phyloP scores from a whole-genome alignment of 2,113 vertebrate species.

The Laterallus jamaicensis region DNA sequence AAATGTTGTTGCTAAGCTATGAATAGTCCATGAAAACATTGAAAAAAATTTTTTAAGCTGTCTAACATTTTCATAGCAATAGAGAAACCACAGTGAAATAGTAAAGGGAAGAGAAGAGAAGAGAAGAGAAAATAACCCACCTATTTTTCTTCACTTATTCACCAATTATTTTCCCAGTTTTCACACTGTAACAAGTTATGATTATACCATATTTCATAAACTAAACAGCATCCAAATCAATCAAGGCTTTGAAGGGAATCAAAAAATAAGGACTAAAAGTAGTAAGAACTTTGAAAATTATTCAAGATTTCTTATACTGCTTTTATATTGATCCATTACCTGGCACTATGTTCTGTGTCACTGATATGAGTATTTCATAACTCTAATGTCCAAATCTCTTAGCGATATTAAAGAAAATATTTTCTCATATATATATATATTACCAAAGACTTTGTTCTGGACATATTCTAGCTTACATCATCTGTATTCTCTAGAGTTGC shows the following conservation, averaged over 20 bases:
- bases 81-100: background rate
- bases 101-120: background rate
- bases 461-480: background rate
- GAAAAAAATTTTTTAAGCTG: slow-evolving; percentile 3
- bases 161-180: background rate
- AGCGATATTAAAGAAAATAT: background rate
- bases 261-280: background rate
- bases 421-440: background rate
- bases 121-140: background rate
- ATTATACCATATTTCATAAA: slow-evolving; percentile 1
- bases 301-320: background rate
- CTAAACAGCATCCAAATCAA: background rate
- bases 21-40: slow-evolving; percentile 42
- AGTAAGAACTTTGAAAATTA: background rate
- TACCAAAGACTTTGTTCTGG: background rate
- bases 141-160: background rate
- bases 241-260: background rate
- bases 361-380: background rate
- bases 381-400: background rate
- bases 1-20: slow-evolving; percentile 64
- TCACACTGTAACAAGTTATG: background rate
- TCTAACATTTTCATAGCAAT: slow-evolving; percentile 35
- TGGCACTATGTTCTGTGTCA: background rate
- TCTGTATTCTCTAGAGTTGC: background rate
- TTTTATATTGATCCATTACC: background rate